Evolutionary conservation across 23 tunicate species (phyloP), one percentile per base, ranked within the genome.

Genomic region (Trididemnum miniatum): DNA sequence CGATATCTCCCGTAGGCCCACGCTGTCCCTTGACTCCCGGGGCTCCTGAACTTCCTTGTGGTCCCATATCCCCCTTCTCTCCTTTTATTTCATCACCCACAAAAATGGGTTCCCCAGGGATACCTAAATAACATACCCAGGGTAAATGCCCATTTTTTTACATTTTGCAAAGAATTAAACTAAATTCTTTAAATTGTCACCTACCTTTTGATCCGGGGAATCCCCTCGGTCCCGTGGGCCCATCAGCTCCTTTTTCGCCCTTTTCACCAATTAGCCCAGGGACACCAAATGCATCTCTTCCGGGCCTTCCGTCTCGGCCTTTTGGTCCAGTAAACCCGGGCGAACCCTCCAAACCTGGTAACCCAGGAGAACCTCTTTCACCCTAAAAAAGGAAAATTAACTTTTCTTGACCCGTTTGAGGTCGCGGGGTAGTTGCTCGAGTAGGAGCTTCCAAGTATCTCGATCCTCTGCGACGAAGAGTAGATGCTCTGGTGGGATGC

Each of bases 191-290:
- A n/a, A n/a, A n/a, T n/a, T n/a, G n/a, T n/a, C n/a, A n/a, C 67
- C 26, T 25, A 78, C 94, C 94, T 36, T 50, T 77, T 26, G 44
- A 80, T 75, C 97, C 97, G 0, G 84, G 52, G 35, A 65, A 82
- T 38, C 97, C 97, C 26, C 51, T 40, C 22, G 59, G 87, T 0
- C 97, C 97, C 0, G 30, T 4, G 29, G 74, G 59, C 1, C 97
- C 97, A 0, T 38, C 66, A 27, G 34, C 72, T 20, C 97, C 97
- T 35, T 83, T 79, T 78, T 87, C 89, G 35, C 97, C 97, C 63
- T 83, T 87, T 20, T 27, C 3, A 0, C 98, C 98, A 2, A 79
- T 65, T 35, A 65, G 81, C 22, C 98, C 98, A 59, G 83, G 89
- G 15, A 67, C 24, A 1, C 98, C 98, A 50, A 83, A 51, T 2